These are phyloP conservation scores for Trialeurodes vaporariorum DNA, from an alignment of 1,140 invertebrate genomes.

Conservation along the genomic window DNA sequence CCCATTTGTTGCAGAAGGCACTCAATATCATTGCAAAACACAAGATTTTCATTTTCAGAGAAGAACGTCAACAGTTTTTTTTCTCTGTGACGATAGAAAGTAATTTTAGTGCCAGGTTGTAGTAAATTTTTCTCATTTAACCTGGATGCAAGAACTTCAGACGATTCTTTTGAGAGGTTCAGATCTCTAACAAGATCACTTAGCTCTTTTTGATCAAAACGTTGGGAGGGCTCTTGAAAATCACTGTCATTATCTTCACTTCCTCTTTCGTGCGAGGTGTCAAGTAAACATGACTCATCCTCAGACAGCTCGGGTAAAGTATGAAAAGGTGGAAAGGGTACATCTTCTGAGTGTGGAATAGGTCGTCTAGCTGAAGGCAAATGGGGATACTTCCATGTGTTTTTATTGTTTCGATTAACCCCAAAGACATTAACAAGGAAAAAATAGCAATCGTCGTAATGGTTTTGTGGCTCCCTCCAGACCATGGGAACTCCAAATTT, in stretches of 20 bases:
- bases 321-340: too few species aligned
- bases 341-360: too few species aligned
- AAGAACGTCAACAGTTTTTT: neutral
- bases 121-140: neutral
- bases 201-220: slow-evolving; percentile 24
- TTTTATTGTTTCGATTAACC: slow-evolving; percentile 22
- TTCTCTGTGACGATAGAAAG: neutral
- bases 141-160: neutral
- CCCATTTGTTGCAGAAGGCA: slow-evolving; percentile 1
- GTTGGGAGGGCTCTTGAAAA: too few species aligned
- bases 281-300: too few species aligned
- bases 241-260: too few species aligned
- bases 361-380: too few species aligned
- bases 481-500: slow-evolving; percentile 23
- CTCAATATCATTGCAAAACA: neutral
- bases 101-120: neutral
- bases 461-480: slow-evolving; percentile 21
- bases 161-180: neutral
- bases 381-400: too few species aligned
- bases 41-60: neutral
- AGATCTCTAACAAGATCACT: slow-evolving; percentile 4
- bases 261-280: too few species aligned
- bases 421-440: slow-evolving; percentile 18
- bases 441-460: slow-evolving; percentile 24
- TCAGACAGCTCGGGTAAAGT: too few species aligned